Base-by-base conservation (phyloP, 2,113 vertebrate species). In the Macroglossus sobrinus region DNA sequence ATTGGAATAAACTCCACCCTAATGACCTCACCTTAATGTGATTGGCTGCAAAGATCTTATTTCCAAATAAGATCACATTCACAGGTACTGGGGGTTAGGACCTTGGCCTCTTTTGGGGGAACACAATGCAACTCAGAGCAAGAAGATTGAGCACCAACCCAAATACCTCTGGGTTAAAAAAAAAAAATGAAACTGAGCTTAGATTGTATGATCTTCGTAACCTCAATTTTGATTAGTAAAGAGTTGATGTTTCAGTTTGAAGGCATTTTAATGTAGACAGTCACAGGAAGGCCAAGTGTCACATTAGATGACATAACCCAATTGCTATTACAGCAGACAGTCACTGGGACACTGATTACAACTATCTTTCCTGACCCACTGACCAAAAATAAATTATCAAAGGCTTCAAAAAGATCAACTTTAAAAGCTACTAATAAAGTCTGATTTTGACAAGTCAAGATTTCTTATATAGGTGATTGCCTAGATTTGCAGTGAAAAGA, bases 371-470 rank as follows among this genome's bases (percentile, higher is more conserved):
- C 43, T 28, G 59, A 63, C 35, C 43, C 45, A 57, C 13, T 7
- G 38, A 45, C 57, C 28, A 87, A 87, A 80, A 76, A 43, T 40
- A 55, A 57, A 19, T 45, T n/a, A 82, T 15, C 40, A n/a, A 93
- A 93, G 33, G 0, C 38, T 74, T 76, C 30, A 74, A 38, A 88
- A 95, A 22, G 16, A 63, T 15, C 11, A 1, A 69, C 16, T 84
- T 75, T 1, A 61, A 90, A 92, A 38, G 8, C 35, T 71, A 18
- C n/a, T 43, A 28, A 15, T n/a, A 15, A 59, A 43, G 19, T 75
- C 43, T 96, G 82, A 85, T 93, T 90, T 68, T 78, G 50, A 84
- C 45, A 96, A 64, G 45, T 72, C 55, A 35, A 43, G 40, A 38
- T 7, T 78, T 47, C 10, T 66, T 47, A 40, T 50, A 95, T 59